These are phyloP conservation scores for Nasonia oneida DNA, from an alignment of 2,888 invertebrate species.

Conservation along the genomic window DNA sequence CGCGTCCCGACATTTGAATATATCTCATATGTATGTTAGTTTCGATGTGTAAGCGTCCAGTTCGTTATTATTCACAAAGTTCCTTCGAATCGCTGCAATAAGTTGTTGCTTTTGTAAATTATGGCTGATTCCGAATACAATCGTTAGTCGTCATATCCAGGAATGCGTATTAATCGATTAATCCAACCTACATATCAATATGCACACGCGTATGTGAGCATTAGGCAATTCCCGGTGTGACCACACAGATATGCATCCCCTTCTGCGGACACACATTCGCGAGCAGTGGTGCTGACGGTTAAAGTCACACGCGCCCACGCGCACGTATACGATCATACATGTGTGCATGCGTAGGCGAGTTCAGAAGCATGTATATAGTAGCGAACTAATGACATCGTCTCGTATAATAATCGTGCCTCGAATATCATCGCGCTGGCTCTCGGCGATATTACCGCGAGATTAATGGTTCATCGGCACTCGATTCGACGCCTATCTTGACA, in stretches of 20 bases:
- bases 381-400: conserved; percentile 73
- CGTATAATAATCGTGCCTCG: conserved; percentile 77
- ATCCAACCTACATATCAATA: conserved; percentile 18
- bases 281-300: not conserved
- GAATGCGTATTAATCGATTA: conserved; percentile 46
- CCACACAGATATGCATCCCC: not conserved
- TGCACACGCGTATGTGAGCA: not conserved
- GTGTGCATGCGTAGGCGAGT: conserved; percentile 63
- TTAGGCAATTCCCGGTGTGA: not conserved
- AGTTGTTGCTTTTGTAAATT: not conserved
- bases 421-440: conserved; percentile 73
- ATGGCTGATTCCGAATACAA: not conserved
- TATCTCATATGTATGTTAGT: conserved; percentile 61
- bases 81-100: not conserved
- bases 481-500: conserved; percentile 15
- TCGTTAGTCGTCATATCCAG: not conserved
- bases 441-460: conserved; percentile 77
- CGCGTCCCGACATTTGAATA: conserved; percentile 60
- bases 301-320: not conserved
- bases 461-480: conserved; percentile 72
- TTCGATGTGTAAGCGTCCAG: not conserved
- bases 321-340: conserved; percentile 22
- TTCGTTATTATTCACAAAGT: not conserved
- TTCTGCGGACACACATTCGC: not conserved
- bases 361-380: conserved; percentile 48